Evolutionary conservation across 2,113 vertebrate species (phyloP), one percentile per base, ranked within the genome.

Genomic region (Peromyscus polionotus): DNA sequence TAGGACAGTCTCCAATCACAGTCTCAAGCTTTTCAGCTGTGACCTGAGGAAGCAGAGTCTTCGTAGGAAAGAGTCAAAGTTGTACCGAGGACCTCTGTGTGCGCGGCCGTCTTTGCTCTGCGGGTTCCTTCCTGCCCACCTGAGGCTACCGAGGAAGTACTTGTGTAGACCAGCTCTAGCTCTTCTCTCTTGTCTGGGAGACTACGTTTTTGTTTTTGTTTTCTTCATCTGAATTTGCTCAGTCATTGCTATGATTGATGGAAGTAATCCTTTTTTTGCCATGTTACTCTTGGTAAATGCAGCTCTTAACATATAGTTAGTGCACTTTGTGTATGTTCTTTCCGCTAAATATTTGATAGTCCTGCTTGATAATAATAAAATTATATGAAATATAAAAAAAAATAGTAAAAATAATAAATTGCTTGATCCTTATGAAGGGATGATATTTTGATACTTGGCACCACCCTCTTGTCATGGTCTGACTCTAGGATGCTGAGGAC

Each of bases 11-110:
- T 59, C 59, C 95, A n/a, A 77, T 80, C 39, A 83, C 65, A 85
- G 45, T 61, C 59, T 73, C 84, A 94, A 61, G 59, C 76, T 91
- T 86, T 68, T 96, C 76, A 90, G 80, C 68, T 96, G 5, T 61
- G 59, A 19, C 95, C 0, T 7, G 79, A 84, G n/a, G 93, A 88
- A 72, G 89, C 0, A 36, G 65, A 68, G 4, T 76, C 61, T 57
- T 94, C 10, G 17, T 36, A 61, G 51, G 88, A 91, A 36, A 96
- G 72, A 95, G 67, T 79, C 2, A 10, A 63, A 0, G 0, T 95
- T 97, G 87, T 95, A 72, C 1, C 75, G 77, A 92, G 94, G 96
- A 76, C 86, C 51, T 94, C 96, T 0, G 26, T 1, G 63, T 73
- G 48, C 11, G 13, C 42, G 42, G 42, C 42, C 42, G 81, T 94